Base-by-base conservation (phyloP, 2,888 invertebrate genomes). In the Drosophila pseudotakahashii region DNA sequence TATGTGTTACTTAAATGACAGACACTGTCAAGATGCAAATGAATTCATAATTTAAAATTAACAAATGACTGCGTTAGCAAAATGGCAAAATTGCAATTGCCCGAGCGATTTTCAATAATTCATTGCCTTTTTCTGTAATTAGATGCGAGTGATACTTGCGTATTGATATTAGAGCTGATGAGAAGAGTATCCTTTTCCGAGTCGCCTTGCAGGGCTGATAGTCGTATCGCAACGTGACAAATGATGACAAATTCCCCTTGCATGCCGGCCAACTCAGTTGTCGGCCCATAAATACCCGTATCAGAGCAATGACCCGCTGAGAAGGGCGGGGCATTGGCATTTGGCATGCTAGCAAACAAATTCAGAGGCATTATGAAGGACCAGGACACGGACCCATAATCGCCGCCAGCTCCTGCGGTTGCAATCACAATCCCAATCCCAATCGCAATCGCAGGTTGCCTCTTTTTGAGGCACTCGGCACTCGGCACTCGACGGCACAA, bases 21-120 rank as follows among this genome's bases (percentile, higher is more conserved):
- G 79, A 79, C 79, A 76, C 86, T 88, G 84, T 83, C 88, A 81
- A 80, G 87, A 84, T 83, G 82, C 80, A 80, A 85, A 75, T 85
- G 68, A 78, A 85, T 88, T 75, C 66, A 75, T 82, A 79, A 85
- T 88, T 85, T 69, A 67, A 84, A 58, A 77, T 75, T 23, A 81
- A 76, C 74, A 74, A 66, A 71, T 75, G 51, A 55, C 63, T 59
- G 59, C 26, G 60, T 63, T 48, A 32, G 42, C 59, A 14, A 59
- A 52, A 68, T 67, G 61, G 51, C 77, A 73, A 85, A 26, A 26
- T 26, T 26, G 26, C 26, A 23, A 76, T 64, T 62, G 66, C 66
- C 64, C 55, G 41, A 59, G 48, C 48, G 77, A 76, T 54, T 77
- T 78, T 80, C 5, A 62, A 71, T 63, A 71, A 55, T 51, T 51